Conservation (phyloP, 1,140 invertebrate genomes). For the Aricia agestis region DNA sequence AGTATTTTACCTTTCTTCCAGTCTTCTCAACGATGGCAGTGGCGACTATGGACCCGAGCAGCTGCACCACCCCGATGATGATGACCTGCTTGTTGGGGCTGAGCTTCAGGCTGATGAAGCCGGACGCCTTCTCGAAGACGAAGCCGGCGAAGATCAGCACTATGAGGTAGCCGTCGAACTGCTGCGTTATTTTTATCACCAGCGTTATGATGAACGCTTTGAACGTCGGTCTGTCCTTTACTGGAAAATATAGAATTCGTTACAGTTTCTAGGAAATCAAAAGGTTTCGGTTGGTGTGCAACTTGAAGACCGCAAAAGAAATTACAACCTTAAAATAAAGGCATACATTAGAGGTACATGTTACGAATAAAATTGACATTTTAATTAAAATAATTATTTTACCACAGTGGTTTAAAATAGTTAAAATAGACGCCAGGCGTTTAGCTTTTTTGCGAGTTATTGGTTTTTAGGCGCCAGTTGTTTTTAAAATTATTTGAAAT, state of each 20-base stretch:
- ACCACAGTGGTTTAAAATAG: too few species aligned
- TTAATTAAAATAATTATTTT: too few species aligned
- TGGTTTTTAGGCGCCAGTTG: too few species aligned
- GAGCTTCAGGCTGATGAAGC: conserved; percentile 50
- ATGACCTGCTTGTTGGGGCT: conserved; percentile 73
- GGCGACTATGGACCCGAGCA: conserved; percentile 68
- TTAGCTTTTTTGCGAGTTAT: too few species aligned
- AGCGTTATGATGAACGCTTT: conserved; percentile 66
- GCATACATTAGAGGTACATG: too few species aligned
- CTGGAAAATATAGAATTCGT: conserved; percentile 38
- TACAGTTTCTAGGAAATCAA: background rate
- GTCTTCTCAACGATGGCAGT: conserved; percentile 73
- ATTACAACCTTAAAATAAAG: too few species aligned
- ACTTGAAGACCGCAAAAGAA: too few species aligned
- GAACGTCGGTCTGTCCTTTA: conserved; percentile 54
- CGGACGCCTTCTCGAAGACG: conserved; percentile 57
- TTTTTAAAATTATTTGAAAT: too few species aligned
- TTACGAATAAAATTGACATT: too few species aligned
- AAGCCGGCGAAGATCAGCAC: conserved; percentile 75
- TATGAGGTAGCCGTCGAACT: conserved; percentile 76
- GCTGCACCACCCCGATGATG: conserved; percentile 71
- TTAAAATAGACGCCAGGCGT: too few species aligned
- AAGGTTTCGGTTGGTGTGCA: too few species aligned
- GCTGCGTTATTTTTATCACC: conserved; percentile 67
- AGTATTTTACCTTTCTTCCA: conserved; percentile 73